Conservation (phyloP, 1,140 invertebrate genomes). For the Dendrolimus punctatus region DNA sequence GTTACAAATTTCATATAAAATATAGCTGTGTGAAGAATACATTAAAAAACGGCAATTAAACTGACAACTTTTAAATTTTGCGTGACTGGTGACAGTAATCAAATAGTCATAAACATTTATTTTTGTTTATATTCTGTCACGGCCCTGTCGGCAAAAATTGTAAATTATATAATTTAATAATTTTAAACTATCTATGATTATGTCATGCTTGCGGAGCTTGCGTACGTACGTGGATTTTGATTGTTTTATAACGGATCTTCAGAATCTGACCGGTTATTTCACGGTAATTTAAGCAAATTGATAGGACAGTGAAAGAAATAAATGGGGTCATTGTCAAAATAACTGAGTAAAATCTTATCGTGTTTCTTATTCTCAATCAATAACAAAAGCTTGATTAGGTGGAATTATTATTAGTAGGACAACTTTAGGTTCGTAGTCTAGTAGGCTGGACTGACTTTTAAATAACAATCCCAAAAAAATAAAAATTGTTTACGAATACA, state of each 20-base stretch:
- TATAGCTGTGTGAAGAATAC: no score
- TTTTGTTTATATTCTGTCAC: conserved; percentile 9
- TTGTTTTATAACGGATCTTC: conserved; percentile 4
- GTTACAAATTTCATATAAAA: no score
- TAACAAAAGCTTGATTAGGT: no score
- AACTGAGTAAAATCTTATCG: no score
- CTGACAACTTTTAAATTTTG: neutral
- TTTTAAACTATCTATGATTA: conserved; percentile 4
- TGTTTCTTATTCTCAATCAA: no score
- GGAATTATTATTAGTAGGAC: no score
- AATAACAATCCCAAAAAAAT: no score
- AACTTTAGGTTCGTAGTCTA: no score
- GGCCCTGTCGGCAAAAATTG: conserved; percentile 7
- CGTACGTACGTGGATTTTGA: conserved; percentile 6
- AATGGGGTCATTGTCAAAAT: conserved; percentile 6
- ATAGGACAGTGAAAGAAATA: conserved; percentile 5
- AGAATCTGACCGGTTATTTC: conserved; percentile 12
- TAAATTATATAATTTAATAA: conserved; percentile 8
- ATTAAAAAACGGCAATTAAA: no score
- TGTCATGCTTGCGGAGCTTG: conserved; percentile 1
- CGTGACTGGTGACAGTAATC: conserved; percentile 10
- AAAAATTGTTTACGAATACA: no score
- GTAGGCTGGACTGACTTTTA: no score
- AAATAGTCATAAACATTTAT: conserved; percentile 1
- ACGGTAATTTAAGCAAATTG: conserved; percentile 6